Evolutionary conservation across 2,888 invertebrate species (phyloP), one percentile per base, ranked within the genome.

Genomic region (Spisula solida): DNA sequence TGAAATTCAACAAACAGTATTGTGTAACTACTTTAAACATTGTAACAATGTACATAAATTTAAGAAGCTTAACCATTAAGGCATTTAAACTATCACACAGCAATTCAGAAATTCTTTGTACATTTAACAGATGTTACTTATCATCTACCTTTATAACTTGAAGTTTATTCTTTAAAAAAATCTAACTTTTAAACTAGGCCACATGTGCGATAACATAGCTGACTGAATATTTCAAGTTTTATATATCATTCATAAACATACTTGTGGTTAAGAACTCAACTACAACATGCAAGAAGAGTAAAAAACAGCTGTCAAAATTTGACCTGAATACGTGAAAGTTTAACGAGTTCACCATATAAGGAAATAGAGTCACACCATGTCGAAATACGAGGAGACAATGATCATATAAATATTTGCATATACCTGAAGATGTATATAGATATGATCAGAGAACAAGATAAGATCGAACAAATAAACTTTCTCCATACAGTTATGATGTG

Each of bases 361-460:
- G 75, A 31, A 75, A 75, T 75, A 34, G 25, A 18, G 31, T 20
- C 16, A 34, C 75, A 75, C 34, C 0, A 34, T 75, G 31, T 18
- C 16, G 12, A 75, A 14, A 12, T 31, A 2, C 16, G 31, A 18
- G 29, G 31, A n/a, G n/a, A 75, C 75, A 75, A 34, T 70, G 25
- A 70, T 14, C 18, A 18, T 31, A 75, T 75, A 75, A 75, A 75
- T 75, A 75, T 75, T 75, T 16, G 34, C 75, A 75, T 75, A 34
- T 0, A 75, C 14, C n/a, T 12, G 29, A 34, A 34, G 16, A 41
- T 8, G 8, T 41, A 8, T 5, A 41, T 41, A 41, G 18, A 31
- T 14, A 16, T 34, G 31, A 75, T 75, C 34, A 75, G 2, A 75
- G 31, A 12, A 75, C 18, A 31, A 31, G 75, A 75, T 75, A 75